Evolutionary conservation across 2,797 vertebrate species (phyloP).

Genomic region (Pelochelys cantorii): DNA sequence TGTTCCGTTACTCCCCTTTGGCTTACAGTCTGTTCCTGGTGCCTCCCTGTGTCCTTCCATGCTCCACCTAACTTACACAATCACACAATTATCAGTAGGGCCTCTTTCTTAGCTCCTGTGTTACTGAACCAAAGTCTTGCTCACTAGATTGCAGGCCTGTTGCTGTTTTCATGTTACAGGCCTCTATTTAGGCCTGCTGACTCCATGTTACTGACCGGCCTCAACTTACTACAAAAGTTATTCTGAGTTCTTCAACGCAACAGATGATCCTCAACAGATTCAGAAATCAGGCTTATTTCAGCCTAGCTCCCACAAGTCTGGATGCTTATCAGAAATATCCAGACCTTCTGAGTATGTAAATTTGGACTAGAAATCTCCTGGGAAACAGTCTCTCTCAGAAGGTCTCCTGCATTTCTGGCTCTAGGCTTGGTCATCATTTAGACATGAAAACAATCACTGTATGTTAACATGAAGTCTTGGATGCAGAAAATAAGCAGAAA

Average conservation of each 20-base stretch:
- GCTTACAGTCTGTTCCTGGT: too few relatives aligned
- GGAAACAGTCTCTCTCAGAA: not conserved
- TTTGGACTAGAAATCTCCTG: not conserved
- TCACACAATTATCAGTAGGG: too few relatives aligned
- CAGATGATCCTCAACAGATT: not conserved
- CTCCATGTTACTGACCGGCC: too few relatives aligned
- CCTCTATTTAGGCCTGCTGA: too few relatives aligned
- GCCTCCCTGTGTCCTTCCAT: too few relatives aligned
- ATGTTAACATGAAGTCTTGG: not conserved
- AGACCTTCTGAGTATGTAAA: not conserved
- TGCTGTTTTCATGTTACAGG: too few relatives aligned
- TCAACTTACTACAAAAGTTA: too few relatives aligned
- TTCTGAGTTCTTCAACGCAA: not conserved
- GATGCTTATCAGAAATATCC: not conserved
- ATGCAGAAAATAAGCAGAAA: accelerated
- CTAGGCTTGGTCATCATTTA: not conserved
- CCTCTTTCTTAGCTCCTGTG: too few relatives aligned
- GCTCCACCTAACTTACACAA: too few relatives aligned
- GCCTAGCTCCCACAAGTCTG: not conserved
- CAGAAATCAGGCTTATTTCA: not conserved
- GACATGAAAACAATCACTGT: not conserved
- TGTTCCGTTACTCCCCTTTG: too few relatives aligned
- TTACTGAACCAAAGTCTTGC: too few relatives aligned
- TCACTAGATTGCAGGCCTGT: too few relatives aligned
- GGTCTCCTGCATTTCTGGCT: accelerated